Evolutionary conservation across 2,888 invertebrate species (phyloP).

Genomic region (Neoitamus cyanurus): DNA sequence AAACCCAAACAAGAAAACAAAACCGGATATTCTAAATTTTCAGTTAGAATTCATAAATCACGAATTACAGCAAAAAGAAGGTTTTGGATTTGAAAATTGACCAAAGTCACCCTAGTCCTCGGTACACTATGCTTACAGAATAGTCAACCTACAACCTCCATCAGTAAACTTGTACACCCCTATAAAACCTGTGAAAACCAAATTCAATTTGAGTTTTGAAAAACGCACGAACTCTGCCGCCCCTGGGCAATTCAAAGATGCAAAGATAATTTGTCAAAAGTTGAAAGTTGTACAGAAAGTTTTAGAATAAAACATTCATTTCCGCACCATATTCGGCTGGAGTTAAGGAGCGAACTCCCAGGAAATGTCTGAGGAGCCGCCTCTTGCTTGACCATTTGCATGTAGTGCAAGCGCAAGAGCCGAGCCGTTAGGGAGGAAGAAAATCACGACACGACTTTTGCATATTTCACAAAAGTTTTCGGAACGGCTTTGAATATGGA

Average conservation of each 20-base stretch:
- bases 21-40: too few species aligned
- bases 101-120: too few species aligned
- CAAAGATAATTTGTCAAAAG: slow-evolving; percentile 3
- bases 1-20: too few species aligned
- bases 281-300: not conserved
- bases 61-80: too few species aligned
- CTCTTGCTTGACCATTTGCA: not conserved
- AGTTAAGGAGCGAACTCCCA: not conserved
- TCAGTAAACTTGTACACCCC: not conserved
- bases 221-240: not conserved
- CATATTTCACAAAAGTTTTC: slow-evolving; percentile 8
- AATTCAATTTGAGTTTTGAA: not conserved
- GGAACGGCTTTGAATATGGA: not conserved
- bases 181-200: not conserved
- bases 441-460: slow-evolving; percentile 1
- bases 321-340: not conserved
- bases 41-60: too few species aligned
- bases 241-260: not conserved
- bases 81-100: too few species aligned
- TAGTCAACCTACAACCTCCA: too few species aligned
- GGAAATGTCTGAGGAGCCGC: not conserved
- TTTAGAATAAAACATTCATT: not conserved
- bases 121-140: too few species aligned
- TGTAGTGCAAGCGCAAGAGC: not conserved
- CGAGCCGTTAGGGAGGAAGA: not conserved